These are phyloP conservation scores for Plusia festucae DNA, from an alignment of 2,888 invertebrate genomes.

Conservation along the genomic window DNA sequence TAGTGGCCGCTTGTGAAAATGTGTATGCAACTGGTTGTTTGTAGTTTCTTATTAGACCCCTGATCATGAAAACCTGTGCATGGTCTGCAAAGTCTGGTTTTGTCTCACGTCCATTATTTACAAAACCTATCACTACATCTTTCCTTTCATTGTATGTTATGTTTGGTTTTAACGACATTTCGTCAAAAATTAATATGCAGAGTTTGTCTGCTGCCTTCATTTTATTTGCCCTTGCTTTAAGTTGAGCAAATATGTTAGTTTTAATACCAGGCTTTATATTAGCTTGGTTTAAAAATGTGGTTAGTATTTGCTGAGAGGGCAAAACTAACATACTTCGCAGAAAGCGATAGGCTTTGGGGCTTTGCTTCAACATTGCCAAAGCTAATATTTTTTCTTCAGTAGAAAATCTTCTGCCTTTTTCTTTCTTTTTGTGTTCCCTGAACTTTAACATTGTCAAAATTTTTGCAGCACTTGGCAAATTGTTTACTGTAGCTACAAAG, in stretches of 20 bases:
- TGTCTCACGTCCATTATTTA: conserved; percentile 19
- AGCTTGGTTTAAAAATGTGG: no score
- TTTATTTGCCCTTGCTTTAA: conserved; percentile 11
- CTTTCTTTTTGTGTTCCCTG: no score
- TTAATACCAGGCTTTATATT: no score
- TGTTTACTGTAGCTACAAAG: no score
- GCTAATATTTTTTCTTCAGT: conserved; percentile 23
- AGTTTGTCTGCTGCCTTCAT: conserved; percentile 11
- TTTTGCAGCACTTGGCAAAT: no score
- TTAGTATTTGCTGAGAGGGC: conserved; percentile 8
- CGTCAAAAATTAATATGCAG: conserved; percentile 23
- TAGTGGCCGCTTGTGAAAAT: conserved; percentile 54
- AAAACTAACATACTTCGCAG: conserved; percentile 19
- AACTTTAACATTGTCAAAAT: no score
- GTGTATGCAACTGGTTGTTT: conserved; percentile 54
- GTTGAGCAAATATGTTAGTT: background rate
- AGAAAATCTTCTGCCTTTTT: conserved; percentile 3
- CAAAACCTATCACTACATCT: conserved; percentile 25
- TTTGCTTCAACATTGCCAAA: conserved; percentile 22
- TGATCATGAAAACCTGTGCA: conserved; percentile 31
- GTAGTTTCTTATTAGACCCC: conserved; percentile 54
- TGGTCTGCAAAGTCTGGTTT: conserved; percentile 26
- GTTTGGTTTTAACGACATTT: conserved; percentile 22
- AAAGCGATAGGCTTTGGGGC: conserved; percentile 23
- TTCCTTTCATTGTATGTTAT: conserved; percentile 21